Conservation (phyloP, 2,888 invertebrate species). For the Latheticus oryzae region DNA sequence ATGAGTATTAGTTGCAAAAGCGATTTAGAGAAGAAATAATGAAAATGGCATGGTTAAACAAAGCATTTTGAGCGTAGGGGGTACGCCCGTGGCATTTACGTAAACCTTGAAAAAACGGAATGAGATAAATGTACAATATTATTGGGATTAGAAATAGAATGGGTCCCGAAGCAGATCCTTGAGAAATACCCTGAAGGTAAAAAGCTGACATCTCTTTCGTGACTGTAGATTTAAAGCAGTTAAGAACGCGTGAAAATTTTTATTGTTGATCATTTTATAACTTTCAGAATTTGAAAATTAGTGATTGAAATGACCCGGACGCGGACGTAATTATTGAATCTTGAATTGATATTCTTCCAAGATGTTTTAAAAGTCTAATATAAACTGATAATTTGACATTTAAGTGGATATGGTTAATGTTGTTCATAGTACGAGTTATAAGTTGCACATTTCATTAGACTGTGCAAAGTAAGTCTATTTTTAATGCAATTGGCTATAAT, state of each 20-base stretch:
- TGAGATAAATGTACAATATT: conserved; percentile 7
- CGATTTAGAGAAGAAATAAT: too few relatives aligned
- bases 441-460: conserved; percentile 52
- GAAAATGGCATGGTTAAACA: too few relatives aligned
- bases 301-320: conserved; percentile 39
- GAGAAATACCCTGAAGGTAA: conserved; percentile 36
- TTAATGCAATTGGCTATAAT: conserved; percentile 55
- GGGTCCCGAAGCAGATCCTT: conserved; percentile 39
- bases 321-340: conserved; percentile 3
- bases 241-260: conserved; percentile 36
- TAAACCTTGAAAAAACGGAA: conserved; percentile 24
- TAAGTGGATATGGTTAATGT: conserved; percentile 31
- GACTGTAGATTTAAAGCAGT: conserved; percentile 37
- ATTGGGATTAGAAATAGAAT: conserved; percentile 22
- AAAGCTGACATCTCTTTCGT: conserved; percentile 38
- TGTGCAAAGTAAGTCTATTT: conserved; percentile 52
- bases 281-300: conserved; percentile 42
- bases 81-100: conserved; percentile 23
- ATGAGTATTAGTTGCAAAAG: too few relatives aligned
- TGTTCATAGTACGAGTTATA: conserved; percentile 35
- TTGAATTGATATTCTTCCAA: too few relatives aligned
- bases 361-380: conserved; percentile 17
- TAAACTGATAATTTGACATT: conserved; percentile 24
- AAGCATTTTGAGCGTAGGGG: too few relatives aligned
- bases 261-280: conserved; percentile 35